A percentile compares a stretch with the other conserved stretches of the same genome.
Evolutionary conservation across 1,140 invertebrate species (phyloP).

Genomic region (Ooceraea biroi): DNA sequence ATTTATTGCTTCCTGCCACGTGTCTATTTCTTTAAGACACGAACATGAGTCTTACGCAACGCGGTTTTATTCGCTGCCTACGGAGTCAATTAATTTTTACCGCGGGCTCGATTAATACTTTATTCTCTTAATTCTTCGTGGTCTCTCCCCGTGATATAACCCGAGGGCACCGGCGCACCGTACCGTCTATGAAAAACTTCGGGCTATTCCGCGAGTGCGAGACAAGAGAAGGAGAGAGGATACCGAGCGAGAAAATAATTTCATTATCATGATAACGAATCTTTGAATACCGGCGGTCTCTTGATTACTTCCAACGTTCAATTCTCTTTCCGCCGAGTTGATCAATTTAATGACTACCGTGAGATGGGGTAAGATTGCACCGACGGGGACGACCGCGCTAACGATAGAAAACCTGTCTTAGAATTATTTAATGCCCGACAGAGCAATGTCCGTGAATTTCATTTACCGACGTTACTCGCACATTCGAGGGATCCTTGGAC

Average conservation of each 20-base stretch:
- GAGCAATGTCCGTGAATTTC: not conserved
- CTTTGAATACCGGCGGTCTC: conserved; percentile 57
- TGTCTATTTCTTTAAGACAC: conserved; percentile 4
- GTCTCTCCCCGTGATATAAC: conserved; percentile 24
- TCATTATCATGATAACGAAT: conserved; percentile 65
- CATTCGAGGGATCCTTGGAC: not conserved
- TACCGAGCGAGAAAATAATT: conserved; percentile 58
- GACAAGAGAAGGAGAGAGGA: conserved; percentile 16
- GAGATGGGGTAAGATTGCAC: conserved; percentile 36
- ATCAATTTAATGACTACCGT: conserved; percentile 53
- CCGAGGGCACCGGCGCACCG: conserved; percentile 16
- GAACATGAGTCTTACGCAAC: conserved; percentile 20
- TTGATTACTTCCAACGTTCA: conserved; percentile 57
- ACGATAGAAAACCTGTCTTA: conserved; percentile 2
- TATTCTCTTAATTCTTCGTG: conserved; percentile 43
- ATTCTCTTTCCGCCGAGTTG: conserved; percentile 57
- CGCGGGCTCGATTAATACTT: conserved; percentile 38
- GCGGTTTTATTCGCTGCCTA: conserved; percentile 27
- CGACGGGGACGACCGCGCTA: not conserved
- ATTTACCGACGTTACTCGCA: not conserved
- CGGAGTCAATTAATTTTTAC: conserved; percentile 56
- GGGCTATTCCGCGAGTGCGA: conserved; percentile 11
- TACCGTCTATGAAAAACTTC: conserved; percentile 40
- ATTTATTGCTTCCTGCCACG: conserved; percentile 33
- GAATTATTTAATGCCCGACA: not conserved